These are phyloP conservation scores for Epirrhoe alternata DNA, from an alignment of 2,888 invertebrate genomes.

Conservation along the genomic window DNA sequence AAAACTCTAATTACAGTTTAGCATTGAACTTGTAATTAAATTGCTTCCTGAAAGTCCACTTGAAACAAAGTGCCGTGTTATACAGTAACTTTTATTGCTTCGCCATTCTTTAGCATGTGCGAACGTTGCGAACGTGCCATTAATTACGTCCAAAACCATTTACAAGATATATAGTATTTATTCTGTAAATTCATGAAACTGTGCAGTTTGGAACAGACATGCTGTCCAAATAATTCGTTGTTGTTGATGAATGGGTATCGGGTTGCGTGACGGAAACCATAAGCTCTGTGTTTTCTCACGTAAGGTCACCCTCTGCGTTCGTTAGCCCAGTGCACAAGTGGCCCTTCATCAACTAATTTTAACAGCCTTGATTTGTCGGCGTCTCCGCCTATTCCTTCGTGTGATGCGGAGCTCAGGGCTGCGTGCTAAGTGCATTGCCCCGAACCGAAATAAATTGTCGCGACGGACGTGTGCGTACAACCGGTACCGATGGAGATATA, in stretches of 20 bases:
- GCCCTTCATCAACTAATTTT: constrained; percentile 63
- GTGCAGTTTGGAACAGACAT: constrained; percentile 48
- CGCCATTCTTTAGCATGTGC: constrained; percentile 74
- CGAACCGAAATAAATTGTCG: constrained; percentile 84
- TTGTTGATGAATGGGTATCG: constrained; percentile 38
- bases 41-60: constrained; percentile 62
- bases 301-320: constrained; percentile 35
- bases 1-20: constrained; percentile 47
- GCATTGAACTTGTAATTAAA: constrained; percentile 59
- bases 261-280: constrained; percentile 38
- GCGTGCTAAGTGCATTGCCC: constrained; percentile 82
- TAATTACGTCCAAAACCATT: constrained; percentile 78
- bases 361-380: constrained; percentile 70
- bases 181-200: constrained; percentile 63
- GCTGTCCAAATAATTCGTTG: constrained; percentile 39
- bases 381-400: constrained; percentile 69
- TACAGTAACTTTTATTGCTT: constrained; percentile 75
- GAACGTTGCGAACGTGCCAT: constrained; percentile 73
- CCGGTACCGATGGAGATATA: constrained; percentile 68
- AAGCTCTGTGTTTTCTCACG: constrained; percentile 33
- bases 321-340: constrained; percentile 49
- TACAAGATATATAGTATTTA: constrained; percentile 77
- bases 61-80: constrained; percentile 69
- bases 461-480: constrained; percentile 77
- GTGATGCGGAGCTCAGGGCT: constrained; percentile 72